These are phyloP conservation scores for Serranochromis macrocephalus DNA, from an alignment of 2,113 vertebrate species.

Conservation along the genomic window DNA sequence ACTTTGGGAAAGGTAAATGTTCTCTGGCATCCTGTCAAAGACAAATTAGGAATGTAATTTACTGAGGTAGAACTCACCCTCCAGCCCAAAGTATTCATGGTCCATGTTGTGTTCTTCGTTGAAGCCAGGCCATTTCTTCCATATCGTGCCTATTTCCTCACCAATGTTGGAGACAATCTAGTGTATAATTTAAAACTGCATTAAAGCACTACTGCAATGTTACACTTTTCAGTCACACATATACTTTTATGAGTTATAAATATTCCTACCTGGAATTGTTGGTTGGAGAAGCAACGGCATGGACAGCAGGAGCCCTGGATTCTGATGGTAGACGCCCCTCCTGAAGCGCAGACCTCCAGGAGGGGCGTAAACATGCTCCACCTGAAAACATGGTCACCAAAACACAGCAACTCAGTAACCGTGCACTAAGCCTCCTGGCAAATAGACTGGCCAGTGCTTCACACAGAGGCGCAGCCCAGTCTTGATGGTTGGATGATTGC, in stretches of 20 bases:
- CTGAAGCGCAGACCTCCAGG: conserved; percentile 42
- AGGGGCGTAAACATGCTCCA: conserved; percentile 72
- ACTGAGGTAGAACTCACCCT: conserved; percentile 55
- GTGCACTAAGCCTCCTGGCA: conserved; percentile 1
- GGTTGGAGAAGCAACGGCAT: conserved; percentile 61
- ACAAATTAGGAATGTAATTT: background rate
- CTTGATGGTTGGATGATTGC: conserved; percentile 46
- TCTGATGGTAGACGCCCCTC: background rate
- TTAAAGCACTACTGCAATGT: background rate
- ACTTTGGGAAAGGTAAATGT: background rate
- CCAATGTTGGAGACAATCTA: conserved; percentile 63
- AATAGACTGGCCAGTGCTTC: background rate
- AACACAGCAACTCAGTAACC: background rate
- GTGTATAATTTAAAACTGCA: background rate
- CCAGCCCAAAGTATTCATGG: conserved; percentile 77
- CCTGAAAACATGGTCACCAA: conserved; percentile 34
- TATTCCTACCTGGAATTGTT: conserved; percentile 71
- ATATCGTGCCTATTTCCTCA: conserved; percentile 57
- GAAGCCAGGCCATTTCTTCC: conserved; percentile 76
- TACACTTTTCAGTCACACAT: background rate
- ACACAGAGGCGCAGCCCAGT: background rate
- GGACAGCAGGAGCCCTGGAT: conserved; percentile 71
- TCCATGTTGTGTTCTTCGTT: conserved; percentile 73
- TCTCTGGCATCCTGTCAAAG: background rate
- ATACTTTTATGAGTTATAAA: background rate